Evolutionary conservation across 92 coral and sea anemone species (phyloP).

Genomic region (Epizoanthus scotinus): DNA sequence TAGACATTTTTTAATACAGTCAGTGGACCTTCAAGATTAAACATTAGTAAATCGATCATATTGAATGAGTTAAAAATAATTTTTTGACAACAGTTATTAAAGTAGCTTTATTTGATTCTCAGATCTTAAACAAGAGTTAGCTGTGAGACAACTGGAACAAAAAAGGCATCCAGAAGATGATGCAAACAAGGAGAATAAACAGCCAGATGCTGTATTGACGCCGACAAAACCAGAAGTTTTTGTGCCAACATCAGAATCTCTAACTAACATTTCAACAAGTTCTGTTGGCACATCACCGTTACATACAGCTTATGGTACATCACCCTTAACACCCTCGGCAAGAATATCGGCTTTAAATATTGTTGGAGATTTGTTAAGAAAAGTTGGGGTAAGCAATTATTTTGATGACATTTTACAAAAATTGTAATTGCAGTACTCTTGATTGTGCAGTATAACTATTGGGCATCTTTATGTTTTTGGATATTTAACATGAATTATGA

Average conservation of each 20-base stretch:
- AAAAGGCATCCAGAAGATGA: constrained; percentile 73
- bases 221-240: constrained; percentile 71
- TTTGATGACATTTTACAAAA: neutral
- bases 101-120: neutral
- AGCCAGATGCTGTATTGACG: constrained; percentile 64
- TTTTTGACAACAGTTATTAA: constrained; percentile 2
- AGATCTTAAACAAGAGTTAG: constrained; percentile 96
- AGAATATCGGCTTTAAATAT: constrained; percentile 97
- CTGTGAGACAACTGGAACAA: constrained; percentile 88
- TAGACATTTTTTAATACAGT: too few species aligned
- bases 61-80: neutral
- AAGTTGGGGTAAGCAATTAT: constrained; percentile 90
- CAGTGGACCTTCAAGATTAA: neutral
- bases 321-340: constrained; percentile 98
- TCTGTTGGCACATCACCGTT: constrained; percentile 93
- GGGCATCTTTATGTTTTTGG: too few species aligned
- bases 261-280: constrained; percentile 61
- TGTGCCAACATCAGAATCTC: constrained; percentile 51
- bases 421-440: too few species aligned
- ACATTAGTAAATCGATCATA: neutral
- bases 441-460: too few species aligned
- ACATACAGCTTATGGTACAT: constrained; percentile 86
- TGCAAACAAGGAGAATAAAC: constrained; percentile 80
- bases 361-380: constrained; percentile 95
- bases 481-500: too few species aligned